These are phyloP conservation scores for Drosophila picticornis DNA, from an alignment of 2,888 invertebrate species.

Conservation along the genomic window DNA sequence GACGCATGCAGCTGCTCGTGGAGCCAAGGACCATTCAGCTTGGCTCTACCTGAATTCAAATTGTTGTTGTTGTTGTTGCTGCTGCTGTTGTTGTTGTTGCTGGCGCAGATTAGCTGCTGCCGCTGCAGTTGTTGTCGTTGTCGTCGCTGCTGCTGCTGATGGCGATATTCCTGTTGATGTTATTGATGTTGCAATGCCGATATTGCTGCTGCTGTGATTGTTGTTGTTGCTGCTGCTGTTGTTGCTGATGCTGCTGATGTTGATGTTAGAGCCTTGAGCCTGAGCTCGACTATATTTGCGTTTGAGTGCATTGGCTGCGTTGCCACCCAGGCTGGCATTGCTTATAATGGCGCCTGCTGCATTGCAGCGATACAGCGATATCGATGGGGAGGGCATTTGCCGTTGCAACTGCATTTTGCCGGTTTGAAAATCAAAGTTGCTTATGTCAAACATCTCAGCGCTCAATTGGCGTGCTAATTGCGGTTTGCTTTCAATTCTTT, in stretches of 20 bases:
- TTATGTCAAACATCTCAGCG: constrained; percentile 90
- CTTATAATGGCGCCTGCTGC: constrained; percentile 53
- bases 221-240: constrained; percentile 16
- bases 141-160: constrained; percentile 44
- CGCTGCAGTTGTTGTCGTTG: constrained; percentile 42
- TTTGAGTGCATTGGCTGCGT: constrained; percentile 58
- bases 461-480: constrained; percentile 92
- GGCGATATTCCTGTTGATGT: constrained; percentile 20
- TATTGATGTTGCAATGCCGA: constrained; percentile 42
- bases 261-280: constrained; percentile 25
- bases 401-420: constrained; percentile 89
- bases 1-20: constrained; percentile 69
- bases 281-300: constrained; percentile 69
- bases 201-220: constrained; percentile 86
- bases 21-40: constrained; percentile 62
- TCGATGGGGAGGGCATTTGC: constrained; percentile 82
- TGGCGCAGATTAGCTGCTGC: constrained; percentile 57
- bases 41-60: constrained; percentile 84
- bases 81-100: constrained; percentile 70
- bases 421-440: constrained; percentile 93
- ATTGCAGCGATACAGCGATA: constrained; percentile 86
- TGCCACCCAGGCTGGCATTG: constrained; percentile 40
- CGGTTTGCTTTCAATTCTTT: constrained; percentile 93
- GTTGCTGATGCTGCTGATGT: constrained; percentile 23
- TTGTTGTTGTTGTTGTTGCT: constrained; percentile 75